Evolutionary conservation across 2,113 vertebrate species (phyloP).

Genomic region (Pedetes capensis): DNA sequence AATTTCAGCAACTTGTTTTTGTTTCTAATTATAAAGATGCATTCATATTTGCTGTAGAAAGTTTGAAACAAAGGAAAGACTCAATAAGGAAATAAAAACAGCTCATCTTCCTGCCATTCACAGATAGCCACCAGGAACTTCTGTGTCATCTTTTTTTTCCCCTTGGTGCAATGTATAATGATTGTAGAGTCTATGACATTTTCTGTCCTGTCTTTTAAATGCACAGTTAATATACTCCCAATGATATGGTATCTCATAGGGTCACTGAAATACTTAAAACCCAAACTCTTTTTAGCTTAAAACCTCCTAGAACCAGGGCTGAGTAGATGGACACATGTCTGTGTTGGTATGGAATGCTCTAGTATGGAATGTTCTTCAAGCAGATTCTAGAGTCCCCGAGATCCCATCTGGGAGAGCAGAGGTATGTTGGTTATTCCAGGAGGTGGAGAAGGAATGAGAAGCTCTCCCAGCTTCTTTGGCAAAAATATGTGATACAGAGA

Average conservation of each 20-base stretch:
- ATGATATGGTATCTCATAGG: background rate
- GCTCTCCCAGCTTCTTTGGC: background rate
- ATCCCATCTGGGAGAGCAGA: background rate
- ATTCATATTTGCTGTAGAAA: background rate
- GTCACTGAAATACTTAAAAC: background rate
- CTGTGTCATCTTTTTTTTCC: background rate
- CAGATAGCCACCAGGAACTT: background rate
- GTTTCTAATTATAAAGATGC: background rate
- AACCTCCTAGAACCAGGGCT: too few relatives aligned
- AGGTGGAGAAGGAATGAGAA: background rate
- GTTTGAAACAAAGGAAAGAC: background rate
- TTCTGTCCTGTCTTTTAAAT: background rate
- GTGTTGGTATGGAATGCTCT: background rate
- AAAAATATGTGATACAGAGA: fast-evolving
- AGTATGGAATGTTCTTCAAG: background rate
- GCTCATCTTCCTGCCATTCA: background rate
- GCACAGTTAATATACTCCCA: background rate
- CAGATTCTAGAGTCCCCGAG: background rate
- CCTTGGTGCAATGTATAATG: background rate
- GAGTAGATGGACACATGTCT: background rate
- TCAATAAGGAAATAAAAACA: background rate
- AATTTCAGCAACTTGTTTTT: background rate
- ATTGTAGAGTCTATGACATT: background rate
- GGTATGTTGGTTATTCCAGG: background rate
- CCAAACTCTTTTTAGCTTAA: background rate